Conservation (phyloP, 2,113 vertebrate species). For the Empidonax traillii region DNA sequence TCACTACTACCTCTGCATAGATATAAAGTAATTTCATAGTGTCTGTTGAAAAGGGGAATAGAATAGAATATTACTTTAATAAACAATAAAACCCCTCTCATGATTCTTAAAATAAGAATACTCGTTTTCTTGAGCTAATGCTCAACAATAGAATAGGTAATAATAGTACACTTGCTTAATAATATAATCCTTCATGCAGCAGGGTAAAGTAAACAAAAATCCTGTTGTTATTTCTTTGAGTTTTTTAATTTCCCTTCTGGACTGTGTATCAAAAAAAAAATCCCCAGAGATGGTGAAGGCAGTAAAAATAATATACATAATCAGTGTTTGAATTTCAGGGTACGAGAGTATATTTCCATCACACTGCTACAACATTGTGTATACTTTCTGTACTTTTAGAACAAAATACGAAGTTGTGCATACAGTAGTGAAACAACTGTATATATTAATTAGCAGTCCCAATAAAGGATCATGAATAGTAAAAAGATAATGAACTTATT, state of each 20-base stretch:
- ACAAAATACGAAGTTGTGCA: not conserved
- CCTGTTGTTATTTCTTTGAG: not conserved
- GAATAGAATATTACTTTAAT: not conserved
- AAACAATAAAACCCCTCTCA: not conserved
- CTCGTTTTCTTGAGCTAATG: not conserved
- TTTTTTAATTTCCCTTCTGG: not conserved
- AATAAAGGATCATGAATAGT: not conserved
- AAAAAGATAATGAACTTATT: not conserved
- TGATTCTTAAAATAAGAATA: not conserved
- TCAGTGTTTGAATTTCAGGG: not conserved
- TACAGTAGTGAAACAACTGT: not conserved
- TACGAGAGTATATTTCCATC: not conserved
- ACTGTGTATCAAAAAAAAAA: not conserved
- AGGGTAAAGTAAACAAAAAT: conserved; percentile 13
- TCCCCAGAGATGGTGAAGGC: not conserved
- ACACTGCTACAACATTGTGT: not conserved
- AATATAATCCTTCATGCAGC: not conserved
- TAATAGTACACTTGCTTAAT: not conserved
- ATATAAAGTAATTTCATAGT: not conserved
- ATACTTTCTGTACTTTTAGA: not conserved
- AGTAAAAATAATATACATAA: not conserved
- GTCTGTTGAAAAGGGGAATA: not conserved
- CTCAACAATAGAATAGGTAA: not conserved
- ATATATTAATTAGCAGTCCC: not conserved
- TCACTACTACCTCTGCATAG: not conserved